Evolutionary conservation across 64 coral and sea anemone species (phyloP).

Genomic region (Orbicella faveolata): DNA sequence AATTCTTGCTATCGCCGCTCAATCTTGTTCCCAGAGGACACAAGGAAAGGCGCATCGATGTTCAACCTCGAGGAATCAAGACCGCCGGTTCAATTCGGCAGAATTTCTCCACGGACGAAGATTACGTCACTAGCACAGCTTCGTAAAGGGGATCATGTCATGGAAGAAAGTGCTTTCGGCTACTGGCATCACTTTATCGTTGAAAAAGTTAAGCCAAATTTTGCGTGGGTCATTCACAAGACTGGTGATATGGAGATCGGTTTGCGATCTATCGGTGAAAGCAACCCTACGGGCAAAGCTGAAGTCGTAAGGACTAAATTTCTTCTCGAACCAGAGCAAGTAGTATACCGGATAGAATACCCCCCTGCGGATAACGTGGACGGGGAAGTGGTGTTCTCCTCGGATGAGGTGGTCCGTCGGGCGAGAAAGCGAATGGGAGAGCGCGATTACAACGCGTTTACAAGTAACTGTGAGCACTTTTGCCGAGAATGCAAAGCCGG

Average conservation of each 20-base stretch:
- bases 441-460: constrained; percentile 79
- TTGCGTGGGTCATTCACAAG: constrained; percentile 86
- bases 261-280: constrained; percentile 55
- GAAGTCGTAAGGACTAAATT: constrained; percentile 80
- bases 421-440: constrained; percentile 86
- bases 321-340: constrained; percentile 40
- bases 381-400: constrained; percentile 26
- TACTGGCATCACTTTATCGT: constrained; percentile 97
- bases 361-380: constrained; percentile 30
- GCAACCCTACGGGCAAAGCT: constrained; percentile 70
- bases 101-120: constrained; percentile 78
- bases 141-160: constrained; percentile 81
- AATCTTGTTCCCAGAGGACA: background rate
- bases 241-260: constrained; percentile 83
- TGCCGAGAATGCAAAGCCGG: constrained; percentile 90
- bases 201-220: constrained; percentile 88
- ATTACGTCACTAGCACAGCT: constrained; percentile 77
- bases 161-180: constrained; percentile 83
- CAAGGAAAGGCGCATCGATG: background rate
- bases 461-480: constrained; percentile 96
- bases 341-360: constrained; percentile 80
- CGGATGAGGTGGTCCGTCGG: constrained; percentile 58
- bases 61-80: constrained; percentile 15
- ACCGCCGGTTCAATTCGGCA: constrained; percentile 38
- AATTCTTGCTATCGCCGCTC: background rate